Evolutionary conservation across 1,140 invertebrate genomes (phyloP).

Genomic region (Macrobrachium rosenbergii): DNA sequence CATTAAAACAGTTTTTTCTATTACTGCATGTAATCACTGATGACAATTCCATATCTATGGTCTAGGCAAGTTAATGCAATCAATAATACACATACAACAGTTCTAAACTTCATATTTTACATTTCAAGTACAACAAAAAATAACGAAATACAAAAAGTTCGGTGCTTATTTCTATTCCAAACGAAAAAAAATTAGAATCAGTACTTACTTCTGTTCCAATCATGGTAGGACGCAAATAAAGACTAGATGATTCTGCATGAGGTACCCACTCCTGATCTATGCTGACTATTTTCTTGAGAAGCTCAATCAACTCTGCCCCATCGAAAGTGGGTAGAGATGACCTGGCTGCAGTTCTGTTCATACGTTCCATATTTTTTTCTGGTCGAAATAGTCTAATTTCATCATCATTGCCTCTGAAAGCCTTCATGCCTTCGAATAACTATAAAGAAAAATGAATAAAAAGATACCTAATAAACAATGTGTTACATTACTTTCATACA

Average conservation of each 20-base stretch:
- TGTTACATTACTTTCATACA: background rate
- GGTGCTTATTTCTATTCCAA: background rate
- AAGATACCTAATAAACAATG: background rate
- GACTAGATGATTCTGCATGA: constrained; percentile 85
- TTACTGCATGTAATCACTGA: too few species aligned
- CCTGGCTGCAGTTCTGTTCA: constrained; percentile 87
- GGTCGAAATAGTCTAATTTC: constrained; percentile 95
- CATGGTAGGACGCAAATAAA: constrained; percentile 96
- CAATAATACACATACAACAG: too few species aligned
- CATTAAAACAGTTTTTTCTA: too few species aligned
- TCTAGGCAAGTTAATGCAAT: too few species aligned
- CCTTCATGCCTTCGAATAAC: constrained; percentile 99
- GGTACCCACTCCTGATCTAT: constrained; percentile 99
- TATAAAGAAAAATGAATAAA: constrained; percentile 71
- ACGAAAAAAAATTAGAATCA: background rate
- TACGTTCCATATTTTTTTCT: constrained; percentile 93
- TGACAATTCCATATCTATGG: too few species aligned
- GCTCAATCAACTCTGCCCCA: constrained; percentile 87
- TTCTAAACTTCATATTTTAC: too few species aligned
- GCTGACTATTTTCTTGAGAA: constrained; percentile 86
- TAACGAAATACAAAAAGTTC: too few species aligned
- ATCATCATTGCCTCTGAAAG: constrained; percentile 93
- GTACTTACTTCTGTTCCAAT: constrained; percentile 92
- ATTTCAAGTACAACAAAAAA: too few species aligned
- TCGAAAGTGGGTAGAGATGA: constrained; percentile 93